These are phyloP conservation scores for Ptilonorhynchus violaceus DNA, from an alignment of 2,113 vertebrate species.

Conservation along the genomic window DNA sequence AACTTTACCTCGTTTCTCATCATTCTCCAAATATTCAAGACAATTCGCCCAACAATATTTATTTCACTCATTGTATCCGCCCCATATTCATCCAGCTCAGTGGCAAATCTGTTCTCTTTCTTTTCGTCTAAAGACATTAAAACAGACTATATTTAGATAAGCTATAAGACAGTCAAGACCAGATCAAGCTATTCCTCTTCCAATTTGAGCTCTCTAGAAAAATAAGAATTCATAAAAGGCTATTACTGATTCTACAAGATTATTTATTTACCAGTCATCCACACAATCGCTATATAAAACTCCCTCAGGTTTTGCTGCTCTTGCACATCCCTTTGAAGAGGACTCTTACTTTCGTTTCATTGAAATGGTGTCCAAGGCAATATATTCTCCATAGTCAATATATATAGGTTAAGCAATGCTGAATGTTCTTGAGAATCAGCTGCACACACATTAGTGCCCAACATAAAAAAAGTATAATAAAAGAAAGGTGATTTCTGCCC, in stretches of 20 bases:
- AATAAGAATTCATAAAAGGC: not conserved
- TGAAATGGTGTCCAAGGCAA: not conserved
- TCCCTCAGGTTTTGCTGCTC: not conserved
- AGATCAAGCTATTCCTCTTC: not conserved
- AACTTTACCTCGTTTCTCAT: constrained; percentile 92
- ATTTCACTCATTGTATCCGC: constrained; percentile 95
- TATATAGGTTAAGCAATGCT: not conserved
- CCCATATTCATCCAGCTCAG: constrained; percentile 92
- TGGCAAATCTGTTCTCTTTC: constrained; percentile 86
- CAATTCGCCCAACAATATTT: constrained; percentile 88
- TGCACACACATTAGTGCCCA: not conserved
- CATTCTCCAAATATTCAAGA: constrained; percentile 94
- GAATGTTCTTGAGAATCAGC: not conserved
- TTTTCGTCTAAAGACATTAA: constrained; percentile 82
- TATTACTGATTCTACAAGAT: not conserved
- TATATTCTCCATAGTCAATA: not conserved
- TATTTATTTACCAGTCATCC: not conserved
- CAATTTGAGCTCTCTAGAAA: not conserved
- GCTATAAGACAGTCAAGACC: not conserved
- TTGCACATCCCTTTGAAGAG: not conserved
- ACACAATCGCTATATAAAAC: not conserved
- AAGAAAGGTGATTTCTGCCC: not conserved
- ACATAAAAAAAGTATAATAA: not conserved
- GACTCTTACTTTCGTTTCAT: accelerated
- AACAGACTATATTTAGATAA: not conserved